These are phyloP conservation scores for Sinella curviseta DNA, from an alignment of 1,140 invertebrate genomes.

Conservation along the genomic window DNA sequence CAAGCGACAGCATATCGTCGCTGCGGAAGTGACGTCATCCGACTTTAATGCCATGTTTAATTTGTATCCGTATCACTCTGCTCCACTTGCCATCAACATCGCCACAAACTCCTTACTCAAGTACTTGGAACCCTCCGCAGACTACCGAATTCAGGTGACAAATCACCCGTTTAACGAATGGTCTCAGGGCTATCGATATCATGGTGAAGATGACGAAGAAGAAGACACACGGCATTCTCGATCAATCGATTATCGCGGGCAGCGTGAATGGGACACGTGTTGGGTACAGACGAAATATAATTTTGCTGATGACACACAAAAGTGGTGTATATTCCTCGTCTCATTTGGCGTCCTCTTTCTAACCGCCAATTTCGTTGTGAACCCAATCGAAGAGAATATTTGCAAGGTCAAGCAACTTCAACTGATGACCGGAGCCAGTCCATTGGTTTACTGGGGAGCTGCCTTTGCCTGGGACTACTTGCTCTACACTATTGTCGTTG, in stretches of 20 bases:
- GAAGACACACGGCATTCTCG: too few relatives aligned
- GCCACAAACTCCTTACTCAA: constrained; percentile 62
- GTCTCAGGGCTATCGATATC: too few relatives aligned
- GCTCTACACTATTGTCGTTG: too few relatives aligned
- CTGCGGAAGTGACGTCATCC: constrained; percentile 32
- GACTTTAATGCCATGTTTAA: constrained; percentile 55
- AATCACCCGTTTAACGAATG: constrained; percentile 72
- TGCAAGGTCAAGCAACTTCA: constrained; percentile 59
- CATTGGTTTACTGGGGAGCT: constrained; percentile 67
- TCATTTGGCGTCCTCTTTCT: too few relatives aligned
- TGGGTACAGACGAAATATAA: too few relatives aligned
- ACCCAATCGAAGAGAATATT: neutral
- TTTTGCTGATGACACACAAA: too few relatives aligned
- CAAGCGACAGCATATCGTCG: constrained; percentile 44
- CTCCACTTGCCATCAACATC: constrained; percentile 63
- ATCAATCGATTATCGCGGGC: too few relatives aligned
- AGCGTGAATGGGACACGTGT: too few relatives aligned
- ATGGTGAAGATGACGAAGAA: too few relatives aligned
- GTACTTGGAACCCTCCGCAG: constrained; percentile 49
- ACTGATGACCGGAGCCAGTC: too few relatives aligned
- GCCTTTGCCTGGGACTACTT: constrained; percentile 47
- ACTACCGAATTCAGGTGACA: constrained; percentile 60
- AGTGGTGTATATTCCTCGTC: neutral
- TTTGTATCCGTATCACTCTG: constrained; percentile 66
- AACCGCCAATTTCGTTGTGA: neutral